These are phyloP conservation scores for Nasonia vitripennis DNA, from an alignment of 1,140 invertebrate genomes.

Conservation along the genomic window DNA sequence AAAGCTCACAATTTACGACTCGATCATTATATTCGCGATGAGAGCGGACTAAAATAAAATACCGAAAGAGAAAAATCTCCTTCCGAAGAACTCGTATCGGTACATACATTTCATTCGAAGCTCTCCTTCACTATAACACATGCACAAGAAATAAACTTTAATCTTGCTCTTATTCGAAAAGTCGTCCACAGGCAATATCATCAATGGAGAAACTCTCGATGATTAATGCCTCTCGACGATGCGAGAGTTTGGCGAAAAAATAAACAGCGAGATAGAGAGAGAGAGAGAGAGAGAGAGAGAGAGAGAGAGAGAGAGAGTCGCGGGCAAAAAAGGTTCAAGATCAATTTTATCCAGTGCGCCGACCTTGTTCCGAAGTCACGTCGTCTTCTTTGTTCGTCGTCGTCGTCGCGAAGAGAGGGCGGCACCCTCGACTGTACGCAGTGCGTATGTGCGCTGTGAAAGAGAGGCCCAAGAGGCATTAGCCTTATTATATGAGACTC, in stretches of 20 bases:
- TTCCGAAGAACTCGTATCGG: no score
- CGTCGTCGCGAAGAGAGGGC: slow-evolving; percentile 29
- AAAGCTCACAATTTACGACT: background rate
- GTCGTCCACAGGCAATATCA: background rate
- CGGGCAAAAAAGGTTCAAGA: slow-evolving; percentile 48
- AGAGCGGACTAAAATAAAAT: background rate
- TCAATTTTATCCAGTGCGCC: slow-evolving; percentile 31
- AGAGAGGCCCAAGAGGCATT: slow-evolving; percentile 54
- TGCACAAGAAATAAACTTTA: slow-evolving; percentile 4
- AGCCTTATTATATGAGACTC: slow-evolving; percentile 61
- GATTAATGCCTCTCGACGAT: slow-evolving; percentile 30
- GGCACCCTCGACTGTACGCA: slow-evolving; percentile 31
- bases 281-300: no score
- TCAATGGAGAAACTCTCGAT: slow-evolving; percentile 11
- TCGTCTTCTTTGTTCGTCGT: slow-evolving; percentile 20
- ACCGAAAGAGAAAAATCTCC: background rate
- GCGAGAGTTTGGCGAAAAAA: slow-evolving; percentile 6
- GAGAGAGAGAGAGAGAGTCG: background rate
- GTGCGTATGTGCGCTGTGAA: background rate
- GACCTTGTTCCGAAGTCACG: slow-evolving; percentile 50
- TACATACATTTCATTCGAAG: background rate
- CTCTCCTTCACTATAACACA: background rate
- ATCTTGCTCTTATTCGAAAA: background rate
- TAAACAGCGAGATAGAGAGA: background rate
- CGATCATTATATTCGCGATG: background rate